Conservation (phyloP, 2,888 invertebrate species). For the Chelonus formosanus region DNA sequence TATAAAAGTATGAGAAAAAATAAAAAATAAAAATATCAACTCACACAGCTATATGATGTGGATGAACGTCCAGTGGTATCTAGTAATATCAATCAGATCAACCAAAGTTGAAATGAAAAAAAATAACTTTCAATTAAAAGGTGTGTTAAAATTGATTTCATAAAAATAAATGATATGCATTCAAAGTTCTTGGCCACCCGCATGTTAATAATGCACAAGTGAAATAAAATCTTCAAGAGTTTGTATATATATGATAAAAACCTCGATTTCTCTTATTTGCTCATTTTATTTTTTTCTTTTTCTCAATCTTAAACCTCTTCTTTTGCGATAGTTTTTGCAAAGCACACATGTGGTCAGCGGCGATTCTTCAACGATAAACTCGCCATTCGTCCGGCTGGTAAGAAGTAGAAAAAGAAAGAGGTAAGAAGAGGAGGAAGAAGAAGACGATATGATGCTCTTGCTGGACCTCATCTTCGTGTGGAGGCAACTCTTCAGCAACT, state of each 20-base stretch:
- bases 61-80: too few relatives aligned
- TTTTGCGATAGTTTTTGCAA: conserved; percentile 52
- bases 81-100: too few relatives aligned
- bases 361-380: conserved; percentile 59
- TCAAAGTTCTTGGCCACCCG: conserved; percentile 42
- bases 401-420: conserved; percentile 23
- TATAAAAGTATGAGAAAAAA: too few relatives aligned
- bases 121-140: background rate
- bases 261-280: conserved; percentile 36
- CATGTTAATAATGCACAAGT: conserved; percentile 25
- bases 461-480: conserved; percentile 20
- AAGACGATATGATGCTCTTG: conserved; percentile 21
- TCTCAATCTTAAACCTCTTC: conserved; percentile 34
- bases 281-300: background rate
- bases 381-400: conserved; percentile 42
- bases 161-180: background rate
- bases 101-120: background rate
- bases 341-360: conserved; percentile 58
- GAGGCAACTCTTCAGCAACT: conserved; percentile 52
- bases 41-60: too few relatives aligned
- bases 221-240: conserved; percentile 4
- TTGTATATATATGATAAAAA: too few relatives aligned
- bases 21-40: too few relatives aligned
- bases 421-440: conserved; percentile 35
- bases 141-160: background rate